Conservation (phyloP, 2,113 vertebrate genomes). For the Sinocyclocheilus anshuiensis region DNA sequence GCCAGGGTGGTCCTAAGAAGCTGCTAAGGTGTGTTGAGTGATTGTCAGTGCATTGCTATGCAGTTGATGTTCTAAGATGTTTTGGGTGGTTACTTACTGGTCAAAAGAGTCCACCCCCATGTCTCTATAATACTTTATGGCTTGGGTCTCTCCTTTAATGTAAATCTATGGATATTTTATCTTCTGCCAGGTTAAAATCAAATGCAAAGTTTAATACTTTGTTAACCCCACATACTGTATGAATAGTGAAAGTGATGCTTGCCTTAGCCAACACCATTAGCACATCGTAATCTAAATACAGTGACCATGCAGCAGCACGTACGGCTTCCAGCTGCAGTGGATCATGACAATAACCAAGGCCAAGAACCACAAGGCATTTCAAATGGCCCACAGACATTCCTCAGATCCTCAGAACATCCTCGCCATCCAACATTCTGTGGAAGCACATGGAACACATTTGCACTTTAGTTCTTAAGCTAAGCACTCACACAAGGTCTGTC, state of each 20-base stretch:
- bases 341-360: neutral
- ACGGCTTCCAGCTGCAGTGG: neutral
- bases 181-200: neutral
- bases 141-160: neutral
- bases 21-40: too few species aligned
- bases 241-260: neutral
- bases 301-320: neutral
- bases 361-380: conserved; percentile 11
- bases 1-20: too few species aligned
- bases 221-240: neutral
- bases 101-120: too few species aligned
- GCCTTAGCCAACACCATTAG: neutral
- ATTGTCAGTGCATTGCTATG: too few species aligned
- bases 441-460: neutral
- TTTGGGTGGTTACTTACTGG: too few species aligned
- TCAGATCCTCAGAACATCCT: conserved; percentile 18
- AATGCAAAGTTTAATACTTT: neutral
- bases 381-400: neutral
- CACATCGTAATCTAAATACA: neutral
- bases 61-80: too few species aligned
- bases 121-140: neutral
- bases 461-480: neutral
- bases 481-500: neutral
- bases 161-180: neutral
- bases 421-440: neutral